phyloP scores from a whole-genome alignment of 92 coral and sea anemone species.

The Epizoanthus ramosus region DNA sequence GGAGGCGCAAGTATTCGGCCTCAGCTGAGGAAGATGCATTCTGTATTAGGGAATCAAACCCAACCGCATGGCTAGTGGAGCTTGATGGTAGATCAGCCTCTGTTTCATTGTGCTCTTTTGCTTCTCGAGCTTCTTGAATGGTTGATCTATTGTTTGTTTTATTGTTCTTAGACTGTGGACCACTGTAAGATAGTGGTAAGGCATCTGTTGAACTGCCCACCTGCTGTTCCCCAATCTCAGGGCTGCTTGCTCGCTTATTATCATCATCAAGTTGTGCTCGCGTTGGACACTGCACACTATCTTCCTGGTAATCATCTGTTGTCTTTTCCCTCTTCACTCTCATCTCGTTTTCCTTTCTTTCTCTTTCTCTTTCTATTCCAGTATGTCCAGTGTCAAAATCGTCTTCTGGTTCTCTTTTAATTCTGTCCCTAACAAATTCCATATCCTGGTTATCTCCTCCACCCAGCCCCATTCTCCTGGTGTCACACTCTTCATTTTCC shows the following conservation, averaged over 20 bases:
- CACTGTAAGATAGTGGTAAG: neutral
- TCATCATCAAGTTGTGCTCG: neutral
- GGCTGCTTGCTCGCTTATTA: neutral
- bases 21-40: neutral
- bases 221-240: slow-evolving; percentile 5
- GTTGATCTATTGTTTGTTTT: neutral
- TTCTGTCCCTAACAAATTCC: neutral
- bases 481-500: neutral
- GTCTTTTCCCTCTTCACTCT: neutral
- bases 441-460: neutral
- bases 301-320: neutral
- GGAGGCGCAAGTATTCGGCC: neutral
- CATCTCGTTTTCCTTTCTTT: neutral
- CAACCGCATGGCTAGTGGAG: neutral
- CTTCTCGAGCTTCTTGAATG: slow-evolving; percentile 2
- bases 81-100: slow-evolving; percentile 25
- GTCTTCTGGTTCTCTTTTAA: neutral
- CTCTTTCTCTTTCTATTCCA: neutral
- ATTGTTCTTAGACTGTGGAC: neutral
- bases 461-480: neutral
- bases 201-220: slow-evolving; percentile 33
- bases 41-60: neutral
- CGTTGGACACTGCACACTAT: neutral
- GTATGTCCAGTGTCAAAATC: neutral
- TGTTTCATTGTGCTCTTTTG: neutral